A percentile compares a stretch with the other conserved stretches of the same genome.
phyloP scores from a whole-genome alignment of 2,888 invertebrate genomes.

The Auanema sp. region DNA sequence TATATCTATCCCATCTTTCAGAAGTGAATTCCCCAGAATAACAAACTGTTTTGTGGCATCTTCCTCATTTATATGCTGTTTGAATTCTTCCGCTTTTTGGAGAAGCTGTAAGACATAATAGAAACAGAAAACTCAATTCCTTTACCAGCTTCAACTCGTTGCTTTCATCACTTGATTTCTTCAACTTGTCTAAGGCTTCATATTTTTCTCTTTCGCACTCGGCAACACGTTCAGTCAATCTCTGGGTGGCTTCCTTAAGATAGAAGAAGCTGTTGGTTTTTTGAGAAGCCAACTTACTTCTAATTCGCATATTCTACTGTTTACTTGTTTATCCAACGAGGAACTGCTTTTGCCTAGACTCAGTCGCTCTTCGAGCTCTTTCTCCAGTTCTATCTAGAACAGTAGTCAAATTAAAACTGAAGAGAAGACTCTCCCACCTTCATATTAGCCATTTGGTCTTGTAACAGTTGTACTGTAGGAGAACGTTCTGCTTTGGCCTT shows the following conservation, averaged over 20 bases:
- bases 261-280: not conserved
- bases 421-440: conserved; percentile 26
- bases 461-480: conserved; percentile 68
- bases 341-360: conserved; percentile 15
- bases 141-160: conserved; percentile 14
- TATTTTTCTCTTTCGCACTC: conserved; percentile 32
- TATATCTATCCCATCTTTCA: too few species aligned
- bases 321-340: conserved; percentile 11
- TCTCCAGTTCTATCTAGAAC: not conserved
- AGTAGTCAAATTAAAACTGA: not conserved
- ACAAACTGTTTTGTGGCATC: too few species aligned
- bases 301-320: conserved; percentile 4
- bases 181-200: conserved; percentile 26
- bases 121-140: not conserved
- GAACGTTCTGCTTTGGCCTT: conserved; percentile 69
- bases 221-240: conserved; percentile 32
- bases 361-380: not conserved
- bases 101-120: not conserved
- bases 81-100: conserved; percentile 4
- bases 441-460: conserved; percentile 44
- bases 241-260: conserved; percentile 18
- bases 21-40: too few species aligned
- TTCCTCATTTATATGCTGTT: too few species aligned
- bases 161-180: conserved; percentile 13
- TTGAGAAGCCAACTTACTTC: not conserved